Evolutionary conservation across 2,888 invertebrate genomes (phyloP), one percentile per base, ranked within the genome.

Genomic region (Lottia scabra): DNA sequence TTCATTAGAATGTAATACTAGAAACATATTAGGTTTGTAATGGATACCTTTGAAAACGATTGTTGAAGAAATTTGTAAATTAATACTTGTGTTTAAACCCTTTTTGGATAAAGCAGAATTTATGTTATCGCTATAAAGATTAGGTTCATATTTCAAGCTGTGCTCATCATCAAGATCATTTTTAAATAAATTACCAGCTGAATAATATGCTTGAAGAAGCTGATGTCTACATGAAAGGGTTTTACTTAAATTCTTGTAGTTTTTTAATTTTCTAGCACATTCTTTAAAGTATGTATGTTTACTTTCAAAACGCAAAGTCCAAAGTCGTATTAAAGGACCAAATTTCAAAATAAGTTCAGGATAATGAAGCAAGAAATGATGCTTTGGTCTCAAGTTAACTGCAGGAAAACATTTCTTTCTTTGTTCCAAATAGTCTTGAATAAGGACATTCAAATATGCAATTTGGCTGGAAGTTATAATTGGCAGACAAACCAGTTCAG

Each of bases 261-360:
- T n/a, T n/a, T n/a, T n/a, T n/a, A n/a, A n/a, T n/a, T n/a, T n/a
- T 45, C 72, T 70, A 43, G 75, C 72, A 67, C 72, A 73, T 26
- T 68, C 48, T 65, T 80, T 78, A 67, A 79, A 79, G 67, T 75
- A 78, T 56, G 70, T 56, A 65, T 79, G 76, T 67, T 73, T 78
- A 43, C 73, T 73, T 66, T 78, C 77, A 68, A 80, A 79, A 13
- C 77, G 48, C 72, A 80, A 64, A 38, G 75, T 74, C 79, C 79
- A 79, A 26, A 73, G 46, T 16, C 71, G 56, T n/a, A 71, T 30
- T 30, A 30, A 30, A 30, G 30, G 30, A 30, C 30, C 30, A 30
- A 30, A 30, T 30, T 30, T 30, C 23, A 73, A 27, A n/a, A 72
- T 74, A 26, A 74, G 70, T 38, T 70, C 66, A 27, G 79, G 74